A percentile compares a stretch with the other conserved stretches of the same genome.
These are phyloP conservation scores for Echinops telfairi DNA, from an alignment of 2,113 vertebrate genomes.

Conservation along the genomic window DNA sequence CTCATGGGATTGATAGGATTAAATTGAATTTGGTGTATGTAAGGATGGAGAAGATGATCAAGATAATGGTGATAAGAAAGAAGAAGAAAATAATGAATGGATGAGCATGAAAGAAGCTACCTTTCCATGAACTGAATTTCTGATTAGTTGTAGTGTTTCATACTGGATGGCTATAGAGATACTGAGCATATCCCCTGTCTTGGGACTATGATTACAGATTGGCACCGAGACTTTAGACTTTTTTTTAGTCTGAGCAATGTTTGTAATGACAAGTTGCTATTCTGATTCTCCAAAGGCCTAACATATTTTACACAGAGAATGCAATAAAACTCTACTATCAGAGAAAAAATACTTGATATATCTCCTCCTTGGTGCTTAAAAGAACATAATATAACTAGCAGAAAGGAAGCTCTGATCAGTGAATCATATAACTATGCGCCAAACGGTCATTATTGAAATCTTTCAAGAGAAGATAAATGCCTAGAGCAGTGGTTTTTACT, in stretches of 20 bases:
- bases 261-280: neutral
- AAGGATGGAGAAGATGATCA: neutral
- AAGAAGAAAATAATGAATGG: neutral
- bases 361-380: neutral
- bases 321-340: neutral
- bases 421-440: neutral
- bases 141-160: neutral
- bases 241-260: neutral
- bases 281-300: neutral
- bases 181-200: neutral
- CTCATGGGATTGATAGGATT: neutral
- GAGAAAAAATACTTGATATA: neutral
- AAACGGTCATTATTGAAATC: neutral
- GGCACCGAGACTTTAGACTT: neutral
- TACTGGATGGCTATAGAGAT: neutral
- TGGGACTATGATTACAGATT: slow-evolving; percentile 17
- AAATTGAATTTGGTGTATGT: neutral
- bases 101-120: neutral
- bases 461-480: neutral
- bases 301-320: neutral
- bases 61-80: neutral
- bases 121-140: neutral
- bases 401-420: neutral
- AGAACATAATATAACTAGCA: neutral
- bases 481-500: neutral